A percentile compares a stretch with the other conserved stretches of the same genome.
phyloP scores from a whole-genome alignment of 2,888 invertebrate species.

The Scaptomyza flava region DNA sequence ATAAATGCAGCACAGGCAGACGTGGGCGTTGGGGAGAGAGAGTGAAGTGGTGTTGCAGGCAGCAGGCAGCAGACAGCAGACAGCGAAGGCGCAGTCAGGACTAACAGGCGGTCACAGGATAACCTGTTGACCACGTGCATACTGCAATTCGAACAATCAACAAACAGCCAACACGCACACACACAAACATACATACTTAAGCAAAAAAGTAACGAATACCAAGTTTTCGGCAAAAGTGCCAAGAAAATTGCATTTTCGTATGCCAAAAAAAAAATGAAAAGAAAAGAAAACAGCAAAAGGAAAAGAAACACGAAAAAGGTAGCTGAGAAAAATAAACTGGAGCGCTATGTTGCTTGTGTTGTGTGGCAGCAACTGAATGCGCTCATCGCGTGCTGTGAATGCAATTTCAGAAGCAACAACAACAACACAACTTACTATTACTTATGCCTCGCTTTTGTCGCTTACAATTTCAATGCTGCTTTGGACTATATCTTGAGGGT shows the following conservation, averaged over 20 bases:
- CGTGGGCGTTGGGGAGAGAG: background rate
- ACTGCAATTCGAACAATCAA: conserved; percentile 65
- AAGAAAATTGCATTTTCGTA: conserved; percentile 77
- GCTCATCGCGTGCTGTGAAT: conserved; percentile 78
- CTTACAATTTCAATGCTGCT: conserved; percentile 44
- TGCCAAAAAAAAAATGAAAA: conserved; percentile 22
- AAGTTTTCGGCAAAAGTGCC: conserved; percentile 78
- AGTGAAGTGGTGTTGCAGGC: background rate
- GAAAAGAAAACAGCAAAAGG: conserved; percentile 4
- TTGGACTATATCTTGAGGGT: conserved; percentile 12
- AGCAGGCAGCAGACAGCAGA: conserved; percentile 5
- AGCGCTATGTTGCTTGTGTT: conserved; percentile 63
- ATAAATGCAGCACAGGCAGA: conserved; percentile 66
- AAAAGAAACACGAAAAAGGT: conserved; percentile 68
- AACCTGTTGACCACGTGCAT: conserved; percentile 79
- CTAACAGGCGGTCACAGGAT: conserved; percentile 63
- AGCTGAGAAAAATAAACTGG: conserved; percentile 74
- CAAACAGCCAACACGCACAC: conserved; percentile 25
- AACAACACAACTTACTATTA: conserved; percentile 9
- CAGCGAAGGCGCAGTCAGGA: conserved; percentile 42
- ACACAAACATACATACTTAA: conserved; percentile 14
- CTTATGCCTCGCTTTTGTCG: conserved; percentile 18
- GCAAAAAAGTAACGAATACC: conserved; percentile 37
- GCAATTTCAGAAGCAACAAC: conserved; percentile 64
- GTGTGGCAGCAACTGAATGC: conserved; percentile 58